Evolutionary conservation across 1,140 invertebrate genomes (phyloP).

Genomic region (Laupala kohalensis): DNA sequence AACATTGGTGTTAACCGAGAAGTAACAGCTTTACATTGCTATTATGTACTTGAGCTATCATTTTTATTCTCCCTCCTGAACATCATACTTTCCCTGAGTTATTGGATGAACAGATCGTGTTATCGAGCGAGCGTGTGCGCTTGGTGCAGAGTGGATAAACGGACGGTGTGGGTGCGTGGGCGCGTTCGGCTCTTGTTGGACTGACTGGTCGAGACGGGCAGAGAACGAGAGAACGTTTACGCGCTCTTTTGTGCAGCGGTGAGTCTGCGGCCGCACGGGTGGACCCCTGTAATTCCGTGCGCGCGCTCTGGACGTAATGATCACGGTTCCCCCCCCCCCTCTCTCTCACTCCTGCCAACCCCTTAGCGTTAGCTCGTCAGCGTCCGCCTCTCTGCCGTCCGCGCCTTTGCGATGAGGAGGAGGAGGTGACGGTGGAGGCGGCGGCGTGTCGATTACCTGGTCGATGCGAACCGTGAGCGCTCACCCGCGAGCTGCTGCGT

Average conservation of each 20-base stretch:
- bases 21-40: too few species aligned
- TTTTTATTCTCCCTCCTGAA: too few species aligned
- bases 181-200: too few species aligned
- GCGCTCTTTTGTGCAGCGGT: not conserved
- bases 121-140: not conserved
- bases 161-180: not conserved
- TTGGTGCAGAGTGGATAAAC: not conserved
- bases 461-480: not conserved
- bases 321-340: not conserved
- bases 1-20: too few species aligned
- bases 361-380: not conserved
- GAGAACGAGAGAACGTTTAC: not conserved
- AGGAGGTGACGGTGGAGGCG: too few species aligned
- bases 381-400: too few species aligned
- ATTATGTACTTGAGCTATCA: too few species aligned
- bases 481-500: not conserved
- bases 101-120: too few species aligned
- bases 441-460: not conserved
- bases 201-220: not conserved
- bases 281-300: not conserved
- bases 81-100: too few species aligned
- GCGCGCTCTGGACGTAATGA: not conserved
- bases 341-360: not conserved
- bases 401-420: too few species aligned
- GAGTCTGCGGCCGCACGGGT: not conserved